phyloP scores from a whole-genome alignment of 2,888 invertebrate species.

The Epinotia nisella region DNA sequence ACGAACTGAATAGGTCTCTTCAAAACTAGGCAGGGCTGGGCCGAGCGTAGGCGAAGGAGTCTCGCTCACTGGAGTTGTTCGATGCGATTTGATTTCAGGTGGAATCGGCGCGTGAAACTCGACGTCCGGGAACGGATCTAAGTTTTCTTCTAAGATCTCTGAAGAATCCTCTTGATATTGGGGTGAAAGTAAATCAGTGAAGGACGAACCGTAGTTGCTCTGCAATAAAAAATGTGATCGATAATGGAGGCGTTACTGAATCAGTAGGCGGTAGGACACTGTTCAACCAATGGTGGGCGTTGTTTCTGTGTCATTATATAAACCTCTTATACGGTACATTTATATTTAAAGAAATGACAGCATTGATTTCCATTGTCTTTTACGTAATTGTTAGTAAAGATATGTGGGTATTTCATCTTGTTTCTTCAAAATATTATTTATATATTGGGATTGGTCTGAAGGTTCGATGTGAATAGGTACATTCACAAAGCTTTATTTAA shows the following conservation, averaged over 20 bases:
- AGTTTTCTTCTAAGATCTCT: constrained; percentile 88
- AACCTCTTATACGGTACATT: constrained; percentile 18
- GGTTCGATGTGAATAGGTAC: neutral
- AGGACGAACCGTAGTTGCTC: constrained; percentile 92
- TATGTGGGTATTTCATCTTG: neutral
- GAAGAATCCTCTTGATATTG: constrained; percentile 90
- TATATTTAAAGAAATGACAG: constrained; percentile 8
- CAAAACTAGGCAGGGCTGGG: constrained; percentile 92
- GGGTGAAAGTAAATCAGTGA: constrained; percentile 90
- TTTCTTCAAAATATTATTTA: neutral
- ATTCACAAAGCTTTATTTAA: neutral
- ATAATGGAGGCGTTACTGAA: constrained; percentile 73
- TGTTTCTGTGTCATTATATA: constrained; percentile 46
- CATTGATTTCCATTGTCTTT: neutral
- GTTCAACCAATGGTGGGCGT: constrained; percentile 69
- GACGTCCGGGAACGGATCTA: constrained; percentile 90
- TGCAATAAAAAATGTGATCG: constrained; percentile 82
- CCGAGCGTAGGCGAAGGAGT: constrained; percentile 79
- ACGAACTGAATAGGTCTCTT: constrained; percentile 93
- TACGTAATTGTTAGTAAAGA: neutral
- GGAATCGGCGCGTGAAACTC: constrained; percentile 81
- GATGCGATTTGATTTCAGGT: constrained; percentile 75
- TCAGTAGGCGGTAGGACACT: constrained; percentile 71
- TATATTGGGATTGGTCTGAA: neutral
- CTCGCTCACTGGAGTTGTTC: constrained; percentile 75